These are phyloP conservation scores for Palythoa heliodiscus DNA, from an alignment of 92 coral and sea anemone genomes.

Conservation along the genomic window DNA sequence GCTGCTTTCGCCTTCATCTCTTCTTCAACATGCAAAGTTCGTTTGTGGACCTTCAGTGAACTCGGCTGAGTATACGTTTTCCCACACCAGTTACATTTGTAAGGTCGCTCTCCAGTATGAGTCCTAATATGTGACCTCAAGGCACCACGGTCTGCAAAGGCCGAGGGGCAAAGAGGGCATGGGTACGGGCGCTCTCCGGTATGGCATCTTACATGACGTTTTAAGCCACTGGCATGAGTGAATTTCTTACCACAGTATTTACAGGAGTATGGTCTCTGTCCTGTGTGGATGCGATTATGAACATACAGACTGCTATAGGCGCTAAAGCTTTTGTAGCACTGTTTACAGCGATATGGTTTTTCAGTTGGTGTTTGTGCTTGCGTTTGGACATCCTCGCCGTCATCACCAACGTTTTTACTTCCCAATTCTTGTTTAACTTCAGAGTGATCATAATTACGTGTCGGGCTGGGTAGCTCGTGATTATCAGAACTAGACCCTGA, in stretches of 20 bases:
- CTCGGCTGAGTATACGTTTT: constrained; percentile 72
- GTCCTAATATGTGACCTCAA: constrained; percentile 67
- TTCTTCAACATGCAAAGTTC: constrained; percentile 60
- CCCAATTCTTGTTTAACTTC: neutral
- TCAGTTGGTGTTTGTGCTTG: constrained; percentile 45
- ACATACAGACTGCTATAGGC: constrained; percentile 73
- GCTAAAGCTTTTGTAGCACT: constrained; percentile 62
- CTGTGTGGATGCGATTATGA: constrained; percentile 72
- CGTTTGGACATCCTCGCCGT: constrained; percentile 16
- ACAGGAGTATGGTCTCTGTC: constrained; percentile 70
- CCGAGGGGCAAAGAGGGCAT: constrained; percentile 67
- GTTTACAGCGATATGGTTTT: constrained; percentile 62
- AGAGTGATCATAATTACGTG: neutral
- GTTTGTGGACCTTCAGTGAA: constrained; percentile 66
- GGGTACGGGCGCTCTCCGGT: constrained; percentile 73
- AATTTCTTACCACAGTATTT: constrained; percentile 66
- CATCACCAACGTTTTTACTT: constrained; percentile 8
- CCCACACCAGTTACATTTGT: constrained; percentile 60
- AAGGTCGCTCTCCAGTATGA: constrained; percentile 73
- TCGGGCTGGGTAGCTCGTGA: constrained; percentile 3
- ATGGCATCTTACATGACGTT: constrained; percentile 76
- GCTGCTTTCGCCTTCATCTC: constrained; percentile 31
- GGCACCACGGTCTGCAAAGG: constrained; percentile 76
- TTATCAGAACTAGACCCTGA: neutral
- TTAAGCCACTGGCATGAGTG: constrained; percentile 72